Base-by-base conservation (phyloP, 2,888 invertebrate species). In the Sphaeridia pumilis region DNA sequence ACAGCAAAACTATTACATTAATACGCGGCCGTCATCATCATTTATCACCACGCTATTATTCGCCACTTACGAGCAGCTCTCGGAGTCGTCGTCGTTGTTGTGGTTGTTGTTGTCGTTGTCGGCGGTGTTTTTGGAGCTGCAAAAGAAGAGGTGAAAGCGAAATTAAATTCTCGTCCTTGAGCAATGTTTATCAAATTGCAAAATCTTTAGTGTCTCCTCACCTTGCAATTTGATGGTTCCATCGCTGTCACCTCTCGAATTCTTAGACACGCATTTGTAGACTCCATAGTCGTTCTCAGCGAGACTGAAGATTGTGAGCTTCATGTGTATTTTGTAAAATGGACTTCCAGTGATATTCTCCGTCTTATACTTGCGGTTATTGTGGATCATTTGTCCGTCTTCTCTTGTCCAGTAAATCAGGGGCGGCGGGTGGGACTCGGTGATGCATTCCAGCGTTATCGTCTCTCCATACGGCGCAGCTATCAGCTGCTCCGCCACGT, bases 321-420 rank as follows among this genome's bases (percentile, higher is more conserved):
- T 79, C 89, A 90, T 90, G 69, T 49, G 87, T 86, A 1, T 84
- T 86, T 70, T 88, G 88, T 70, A 89, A 89, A 1, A 80, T 0
- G 84, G 86, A 21, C 72, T 66, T 67, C 82, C 82, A 24, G 81
- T 71, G 10, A 77, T 78, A 62, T 82, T 83, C 54, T 67, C 66
- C 21, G 68, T 69, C 58, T 76, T 83, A 70, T 88, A 89, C 70
- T 89, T 89, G 52, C 74, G 71, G 49, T 82, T 84, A 67, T 87
- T 87, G 68, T 87, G 87, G 61, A 89, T 87, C 87, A 89, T 89
- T 67, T 84, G 82, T 10, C 85, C 86, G 66, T 84, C 86, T 68
- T 86, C 87, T 55, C 84, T 74, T 0, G 87, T 87, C 89, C 88
- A 89, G 73, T 89, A 90, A 69, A 85, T 88, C 55, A 90, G 76